phyloP scores from a whole-genome alignment of 1,140 invertebrate species.

The Maniola jurtina region DNA sequence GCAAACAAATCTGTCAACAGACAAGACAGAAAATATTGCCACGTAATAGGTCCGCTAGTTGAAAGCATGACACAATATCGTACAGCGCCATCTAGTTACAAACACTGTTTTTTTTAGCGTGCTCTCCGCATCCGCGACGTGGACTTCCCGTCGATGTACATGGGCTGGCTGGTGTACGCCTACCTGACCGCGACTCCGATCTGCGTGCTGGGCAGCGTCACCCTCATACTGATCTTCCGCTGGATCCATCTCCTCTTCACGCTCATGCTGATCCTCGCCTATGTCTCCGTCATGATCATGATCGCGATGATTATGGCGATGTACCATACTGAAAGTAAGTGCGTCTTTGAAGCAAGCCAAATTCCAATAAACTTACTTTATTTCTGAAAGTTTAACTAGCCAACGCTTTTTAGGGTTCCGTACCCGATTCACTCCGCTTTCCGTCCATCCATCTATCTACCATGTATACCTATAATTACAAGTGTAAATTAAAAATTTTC shows the following conservation, averaged over 20 bases:
- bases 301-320: conserved; percentile 58
- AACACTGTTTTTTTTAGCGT: not conserved
- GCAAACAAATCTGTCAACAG: too few species aligned
- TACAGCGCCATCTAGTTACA: not conserved
- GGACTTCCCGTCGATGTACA: conserved; percentile 49
- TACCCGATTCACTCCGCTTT: too few species aligned
- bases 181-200: conserved; percentile 54
- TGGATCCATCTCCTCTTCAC: conserved; percentile 59
- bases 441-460: too few species aligned
- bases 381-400: not conserved
- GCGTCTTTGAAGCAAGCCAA: not conserved
- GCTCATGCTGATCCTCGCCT: conserved; percentile 46
- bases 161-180: conserved; percentile 56
- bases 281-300: conserved; percentile 58
- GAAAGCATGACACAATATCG: too few species aligned
- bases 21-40: too few species aligned
- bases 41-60: too few species aligned
- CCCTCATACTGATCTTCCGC: conserved; percentile 59
- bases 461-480: too few species aligned
- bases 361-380: too few species aligned
- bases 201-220: conserved; percentile 47
- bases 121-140: conserved; percentile 45
- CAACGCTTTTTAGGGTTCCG: too few species aligned
- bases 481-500: too few species aligned
- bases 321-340: conserved; percentile 58